Conservation (phyloP, 2,888 invertebrate genomes). For the Polydrusus tereticollis region DNA sequence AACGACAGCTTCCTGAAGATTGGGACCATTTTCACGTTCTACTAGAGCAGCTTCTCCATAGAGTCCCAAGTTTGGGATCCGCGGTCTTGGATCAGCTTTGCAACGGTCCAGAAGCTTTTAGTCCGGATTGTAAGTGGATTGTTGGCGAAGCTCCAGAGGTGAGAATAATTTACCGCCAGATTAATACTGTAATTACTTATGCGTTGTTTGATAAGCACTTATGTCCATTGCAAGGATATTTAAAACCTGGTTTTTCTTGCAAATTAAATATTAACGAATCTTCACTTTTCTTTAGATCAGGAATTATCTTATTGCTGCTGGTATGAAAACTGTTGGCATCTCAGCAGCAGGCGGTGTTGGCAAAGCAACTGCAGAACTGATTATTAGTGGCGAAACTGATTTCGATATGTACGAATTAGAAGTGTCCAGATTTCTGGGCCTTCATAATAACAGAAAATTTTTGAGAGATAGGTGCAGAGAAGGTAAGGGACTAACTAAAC, state of each 20-base stretch:
- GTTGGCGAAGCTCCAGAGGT: constrained; percentile 95
- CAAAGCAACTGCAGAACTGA: constrained; percentile 87
- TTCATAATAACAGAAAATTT: constrained; percentile 96
- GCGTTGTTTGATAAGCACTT: too few relatives aligned
- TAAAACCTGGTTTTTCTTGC: not conserved
- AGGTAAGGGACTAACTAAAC: too few relatives aligned
- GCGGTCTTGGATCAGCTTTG: constrained; percentile 84
- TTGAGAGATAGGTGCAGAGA: constrained; percentile 91
- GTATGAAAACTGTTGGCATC: constrained; percentile 97
- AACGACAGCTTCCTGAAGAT: constrained; percentile 84
- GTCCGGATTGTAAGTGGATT: constrained; percentile 97
- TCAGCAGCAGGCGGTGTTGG: constrained; percentile 97
- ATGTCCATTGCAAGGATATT: too few relatives aligned
- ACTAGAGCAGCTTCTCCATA: constrained; percentile 85
- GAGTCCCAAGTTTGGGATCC: constrained; percentile 84
- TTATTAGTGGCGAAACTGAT: constrained; percentile 83
- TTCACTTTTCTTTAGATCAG: constrained; percentile 72
- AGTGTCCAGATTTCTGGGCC: constrained; percentile 88
- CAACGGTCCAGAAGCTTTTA: constrained; percentile 94
- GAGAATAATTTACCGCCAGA: too few relatives aligned
- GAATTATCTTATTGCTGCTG: constrained; percentile 93
- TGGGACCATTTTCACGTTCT: constrained; percentile 97
- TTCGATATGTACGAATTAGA: constrained; percentile 91
- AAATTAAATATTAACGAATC: not conserved
- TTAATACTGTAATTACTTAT: too few relatives aligned